Percentiles rank a stretch among this genome's conserved stretches.
Conservation (phyloP, 2,888 invertebrate genomes). For the Elaeidobius kamerunicus region DNA sequence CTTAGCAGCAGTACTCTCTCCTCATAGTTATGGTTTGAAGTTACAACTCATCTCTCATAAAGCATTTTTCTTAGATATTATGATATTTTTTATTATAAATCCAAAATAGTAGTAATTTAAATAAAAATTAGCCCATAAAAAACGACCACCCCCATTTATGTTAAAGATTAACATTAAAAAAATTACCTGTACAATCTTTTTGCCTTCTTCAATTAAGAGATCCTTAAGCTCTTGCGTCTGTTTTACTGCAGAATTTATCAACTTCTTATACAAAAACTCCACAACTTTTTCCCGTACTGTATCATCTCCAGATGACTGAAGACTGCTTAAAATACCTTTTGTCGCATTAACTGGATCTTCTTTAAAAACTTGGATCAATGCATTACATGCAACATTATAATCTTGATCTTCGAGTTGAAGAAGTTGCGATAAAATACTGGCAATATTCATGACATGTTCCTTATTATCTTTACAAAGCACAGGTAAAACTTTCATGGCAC, state of each 20-base stretch:
- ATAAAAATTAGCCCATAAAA: no score
- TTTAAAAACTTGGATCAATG: conserved; percentile 74
- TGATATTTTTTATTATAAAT: no score
- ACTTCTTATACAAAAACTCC: conserved; percentile 74
- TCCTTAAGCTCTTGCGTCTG: conserved; percentile 85
- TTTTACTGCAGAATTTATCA: conserved; percentile 63
- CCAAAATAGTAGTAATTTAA: no score
- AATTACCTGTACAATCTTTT: conserved; percentile 76
- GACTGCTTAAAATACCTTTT: conserved; percentile 57
- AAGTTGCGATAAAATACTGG: conserved; percentile 89
- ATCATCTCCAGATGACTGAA: conserved; percentile 64
- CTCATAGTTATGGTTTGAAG: no score
- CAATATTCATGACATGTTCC: conserved; percentile 80
- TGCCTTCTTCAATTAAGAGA: conserved; percentile 65
- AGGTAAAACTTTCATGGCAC: conserved; percentile 90
- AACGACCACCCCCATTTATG: no score
- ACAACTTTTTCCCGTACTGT: conserved; percentile 81
- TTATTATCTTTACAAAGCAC: conserved; percentile 81
- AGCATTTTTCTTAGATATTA: no score
- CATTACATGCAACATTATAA: conserved; percentile 78
- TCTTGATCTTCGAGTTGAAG: conserved; percentile 87
- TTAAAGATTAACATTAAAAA: neutral
- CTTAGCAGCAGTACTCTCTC: no score
- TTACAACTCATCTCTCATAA: no score
- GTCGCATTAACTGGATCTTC: conserved; percentile 65